phyloP scores from a whole-genome alignment of 2,797 vertebrate species.

The Pseudomugil tenellus region DNA sequence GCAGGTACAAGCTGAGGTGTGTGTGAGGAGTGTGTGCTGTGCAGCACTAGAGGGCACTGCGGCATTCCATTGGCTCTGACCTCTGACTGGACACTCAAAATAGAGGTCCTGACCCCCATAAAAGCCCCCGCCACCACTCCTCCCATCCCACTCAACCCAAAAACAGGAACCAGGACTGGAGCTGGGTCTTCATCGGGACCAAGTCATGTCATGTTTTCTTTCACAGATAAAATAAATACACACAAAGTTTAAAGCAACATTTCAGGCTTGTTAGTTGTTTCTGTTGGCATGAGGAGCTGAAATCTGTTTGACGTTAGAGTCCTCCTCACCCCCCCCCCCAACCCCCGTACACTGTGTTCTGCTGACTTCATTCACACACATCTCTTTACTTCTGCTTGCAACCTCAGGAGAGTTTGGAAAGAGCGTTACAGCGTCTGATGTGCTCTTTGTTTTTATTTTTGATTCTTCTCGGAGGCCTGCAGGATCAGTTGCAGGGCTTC shows the following conservation, averaged over 20 bases:
- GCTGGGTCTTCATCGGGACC: constrained; percentile 79
- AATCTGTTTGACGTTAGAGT: constrained; percentile 80
- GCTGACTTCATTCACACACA: constrained; percentile 72
- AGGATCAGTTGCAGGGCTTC: constrained; percentile 84
- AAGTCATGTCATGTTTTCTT: constrained; percentile 84
- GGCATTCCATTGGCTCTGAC: constrained; percentile 86
- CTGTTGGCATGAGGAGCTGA: constrained; percentile 78
- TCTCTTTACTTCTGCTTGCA: constrained; percentile 32
- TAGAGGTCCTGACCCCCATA: constrained; percentile 78
- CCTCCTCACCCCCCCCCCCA: constrained; percentile 66
- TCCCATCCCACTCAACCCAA: constrained; percentile 39
- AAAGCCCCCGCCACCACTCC: constrained; percentile 54
- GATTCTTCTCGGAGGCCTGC: constrained; percentile 83
- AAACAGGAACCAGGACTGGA: constrained; percentile 70
- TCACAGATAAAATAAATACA: constrained; percentile 83
- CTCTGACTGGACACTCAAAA: constrained; percentile 75
- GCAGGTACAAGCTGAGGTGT: constrained; percentile 8
- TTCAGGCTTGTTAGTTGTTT: constrained; percentile 76
- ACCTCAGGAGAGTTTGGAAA: constrained; percentile 54
- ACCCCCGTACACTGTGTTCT: constrained; percentile 60
- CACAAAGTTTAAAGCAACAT: constrained; percentile 83
- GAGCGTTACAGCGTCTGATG: constrained; percentile 86
- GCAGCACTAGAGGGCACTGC: constrained; percentile 94
- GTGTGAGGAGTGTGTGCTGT: constrained; percentile 35
- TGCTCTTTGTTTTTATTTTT: constrained; percentile 85